A percentile compares a stretch with the other conserved stretches of the same genome.
Conservation (phyloP, 1,140 invertebrate genomes). For the Drosophila lacteicornis region DNA sequence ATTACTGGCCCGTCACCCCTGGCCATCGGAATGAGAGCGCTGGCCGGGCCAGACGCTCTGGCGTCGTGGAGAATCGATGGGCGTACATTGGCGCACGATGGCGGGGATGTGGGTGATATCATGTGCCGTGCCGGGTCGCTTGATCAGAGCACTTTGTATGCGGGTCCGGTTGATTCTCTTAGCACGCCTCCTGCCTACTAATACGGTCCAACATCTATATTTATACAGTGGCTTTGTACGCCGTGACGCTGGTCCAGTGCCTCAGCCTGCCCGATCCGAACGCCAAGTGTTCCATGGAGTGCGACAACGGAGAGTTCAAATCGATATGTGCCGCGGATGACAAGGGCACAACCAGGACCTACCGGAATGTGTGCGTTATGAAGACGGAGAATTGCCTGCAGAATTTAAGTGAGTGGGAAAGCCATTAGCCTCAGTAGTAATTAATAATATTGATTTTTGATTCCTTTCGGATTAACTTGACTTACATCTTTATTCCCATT, state of each 20-base stretch:
- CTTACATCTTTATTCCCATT: neutral
- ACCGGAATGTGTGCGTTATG: conserved; percentile 79
- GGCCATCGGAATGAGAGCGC: conserved; percentile 7
- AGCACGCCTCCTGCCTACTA: conserved; percentile 59
- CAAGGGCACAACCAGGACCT: conserved; percentile 75
- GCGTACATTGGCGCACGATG: conserved; percentile 32
- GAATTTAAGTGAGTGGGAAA: conserved; percentile 69
- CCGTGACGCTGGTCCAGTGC: conserved; percentile 68
- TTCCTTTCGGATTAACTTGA: too few species aligned
- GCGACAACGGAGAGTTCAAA: conserved; percentile 62
- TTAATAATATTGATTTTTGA: too few species aligned
- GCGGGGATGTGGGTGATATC: conserved; percentile 63
- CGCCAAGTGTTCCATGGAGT: conserved; percentile 75
- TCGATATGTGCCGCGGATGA: conserved; percentile 80
- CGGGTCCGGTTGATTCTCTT: conserved; percentile 26
- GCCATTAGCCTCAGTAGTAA: too few species aligned
- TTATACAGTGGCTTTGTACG: conserved; percentile 72
- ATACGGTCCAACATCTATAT: conserved; percentile 49
- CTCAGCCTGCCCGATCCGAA: conserved; percentile 74
- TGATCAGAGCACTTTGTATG: conserved; percentile 53
- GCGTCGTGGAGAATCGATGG: conserved; percentile 67
- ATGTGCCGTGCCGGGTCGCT: conserved; percentile 43
- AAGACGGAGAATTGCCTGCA: conserved; percentile 83
- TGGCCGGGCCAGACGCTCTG: conserved; percentile 58
- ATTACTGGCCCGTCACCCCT: conserved; percentile 10